Evolutionary conservation across 2,797 vertebrate genomes (phyloP), one percentile per base, ranked within the genome.

Genomic region (Enteromius afrohamiltoni): DNA sequence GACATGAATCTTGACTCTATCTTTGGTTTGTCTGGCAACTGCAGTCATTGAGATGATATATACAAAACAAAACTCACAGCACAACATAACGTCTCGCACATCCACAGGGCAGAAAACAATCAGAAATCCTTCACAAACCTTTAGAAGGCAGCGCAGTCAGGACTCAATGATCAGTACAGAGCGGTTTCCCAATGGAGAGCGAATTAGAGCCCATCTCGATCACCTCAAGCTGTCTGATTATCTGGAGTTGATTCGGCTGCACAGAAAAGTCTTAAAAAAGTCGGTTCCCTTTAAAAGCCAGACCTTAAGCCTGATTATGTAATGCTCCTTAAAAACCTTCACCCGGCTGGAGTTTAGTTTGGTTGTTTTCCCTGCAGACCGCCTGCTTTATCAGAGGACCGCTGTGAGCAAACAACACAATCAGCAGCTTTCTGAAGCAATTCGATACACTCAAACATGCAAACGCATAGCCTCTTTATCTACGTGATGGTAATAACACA

Each of bases 301-400:
- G 53, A 71, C 23, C 11, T 34, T 58, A 80, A 80, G 55, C 68
- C 53, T 49, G 79, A 81, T 81, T 73, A 60, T 73, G 79, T 49
- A 73, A 81, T 6, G 29, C 31, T 73, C 26, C 37, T 47, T 55
- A 53, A 47, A 83, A 60, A 69, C 53, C 7, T 23, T 74, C 62
- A 34, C 53, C 40, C 79, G 8, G 69, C 79, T 49, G 55, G 58
- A 73, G 55, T 62, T 62, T 16, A 73, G 69, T 73, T 81, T 47
- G 55, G 19, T 34, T 81, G 55, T 81, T 81, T 81, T 71, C 53
- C 51, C 67, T 5, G 69, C 23, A 19, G 51, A 58, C 26, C 34
- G 26, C 26, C 11, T 6, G 53, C 62, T 31, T 64, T 31, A 64
- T 64, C 60, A 37, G n/a, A 80, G 19, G 60, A 53, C 40, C 26